Percentiles rank a stretch among this genome's conserved stretches.
phyloP scores from a whole-genome alignment of 53 echinoderm and acorn worm genomes.

The Pentamera pediparva region DNA sequence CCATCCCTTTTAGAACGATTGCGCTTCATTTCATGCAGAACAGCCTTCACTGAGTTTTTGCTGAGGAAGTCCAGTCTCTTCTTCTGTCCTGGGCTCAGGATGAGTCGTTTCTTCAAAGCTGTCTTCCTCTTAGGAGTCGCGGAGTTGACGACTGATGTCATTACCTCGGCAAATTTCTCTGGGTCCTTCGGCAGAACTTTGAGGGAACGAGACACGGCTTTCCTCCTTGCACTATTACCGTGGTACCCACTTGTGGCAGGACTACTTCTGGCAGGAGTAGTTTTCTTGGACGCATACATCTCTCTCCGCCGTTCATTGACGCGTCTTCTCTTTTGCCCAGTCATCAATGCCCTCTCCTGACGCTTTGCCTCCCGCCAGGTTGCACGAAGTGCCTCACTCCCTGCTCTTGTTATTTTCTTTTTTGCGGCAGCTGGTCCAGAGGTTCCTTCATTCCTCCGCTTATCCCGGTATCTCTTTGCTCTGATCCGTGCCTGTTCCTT shows the following conservation, averaged over 20 bases:
- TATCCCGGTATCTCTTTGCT: constrained; percentile 9
- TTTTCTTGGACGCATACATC: background rate
- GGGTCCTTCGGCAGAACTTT: background rate
- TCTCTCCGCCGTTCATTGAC: constrained; percentile 3
- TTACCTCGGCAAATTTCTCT: background rate
- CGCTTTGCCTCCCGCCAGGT: constrained; percentile 12
- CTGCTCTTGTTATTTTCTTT: constrained; percentile 9
- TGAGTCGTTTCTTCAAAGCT: background rate
- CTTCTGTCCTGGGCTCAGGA: constrained; percentile 29
- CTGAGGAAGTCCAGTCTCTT: constrained; percentile 13
- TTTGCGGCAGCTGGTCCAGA: background rate
- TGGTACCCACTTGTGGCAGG: background rate
- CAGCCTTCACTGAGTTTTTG: constrained; percentile 33
- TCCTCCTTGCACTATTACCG: background rate
- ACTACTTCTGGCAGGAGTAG: background rate
- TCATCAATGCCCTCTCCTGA: background rate
- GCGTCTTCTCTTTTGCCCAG: constrained; percentile 16
- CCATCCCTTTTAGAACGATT: constrained; percentile 28
- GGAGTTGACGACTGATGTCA: background rate
- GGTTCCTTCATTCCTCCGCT: background rate
- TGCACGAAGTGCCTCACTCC: background rate
- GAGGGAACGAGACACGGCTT: background rate
- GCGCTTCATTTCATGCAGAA: constrained; percentile 36
- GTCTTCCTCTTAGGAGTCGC: background rate
- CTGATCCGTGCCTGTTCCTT: background rate